Evolutionary conservation across 1,140 invertebrate species (phyloP).

Genomic region (Kradibia gibbosae): DNA sequence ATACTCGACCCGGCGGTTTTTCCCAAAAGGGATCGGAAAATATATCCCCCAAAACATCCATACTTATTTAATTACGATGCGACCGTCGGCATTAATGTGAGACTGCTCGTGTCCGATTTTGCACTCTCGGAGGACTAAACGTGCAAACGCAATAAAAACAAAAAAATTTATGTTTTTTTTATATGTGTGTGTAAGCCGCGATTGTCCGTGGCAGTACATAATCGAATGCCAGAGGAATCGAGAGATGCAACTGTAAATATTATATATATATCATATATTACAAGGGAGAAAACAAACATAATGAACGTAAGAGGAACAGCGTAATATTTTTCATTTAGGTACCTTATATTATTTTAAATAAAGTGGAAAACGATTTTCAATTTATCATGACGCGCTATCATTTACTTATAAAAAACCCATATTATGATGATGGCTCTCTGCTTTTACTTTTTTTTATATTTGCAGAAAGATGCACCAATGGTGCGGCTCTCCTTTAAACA

Average conservation of each 20-base stretch:
- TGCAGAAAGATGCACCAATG: slow-evolving; percentile 16
- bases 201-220: slow-evolving; percentile 1
- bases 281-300: slow-evolving; percentile 31
- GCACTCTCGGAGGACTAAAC: slow-evolving; percentile 50
- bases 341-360: slow-evolving; percentile 24
- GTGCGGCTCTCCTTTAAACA: not conserved
- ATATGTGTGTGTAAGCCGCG: slow-evolving; percentile 24
- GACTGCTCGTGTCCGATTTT: slow-evolving; percentile 47
- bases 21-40: not conserved
- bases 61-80: slow-evolving; percentile 18
- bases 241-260: slow-evolving; percentile 35
- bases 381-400: slow-evolving; percentile 18
- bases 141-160: slow-evolving; percentile 21
- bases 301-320: slow-evolving; percentile 21
- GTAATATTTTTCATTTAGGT: slow-evolving; percentile 20
- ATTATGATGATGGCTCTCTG: not conserved
- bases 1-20: not conserved
- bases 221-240: slow-evolving; percentile 9
- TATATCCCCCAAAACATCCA: not conserved
- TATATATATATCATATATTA: slow-evolving; percentile 12
- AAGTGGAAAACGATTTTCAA: slow-evolving; percentile 16
- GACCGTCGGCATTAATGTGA: slow-evolving; percentile 47
- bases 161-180: too few relatives aligned
- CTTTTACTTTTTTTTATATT: slow-evolving; percentile 6
- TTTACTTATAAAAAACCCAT: slow-evolving; percentile 9